Base-by-base conservation (phyloP, 2,888 invertebrate genomes). In the Mesoligia furuncula region DNA sequence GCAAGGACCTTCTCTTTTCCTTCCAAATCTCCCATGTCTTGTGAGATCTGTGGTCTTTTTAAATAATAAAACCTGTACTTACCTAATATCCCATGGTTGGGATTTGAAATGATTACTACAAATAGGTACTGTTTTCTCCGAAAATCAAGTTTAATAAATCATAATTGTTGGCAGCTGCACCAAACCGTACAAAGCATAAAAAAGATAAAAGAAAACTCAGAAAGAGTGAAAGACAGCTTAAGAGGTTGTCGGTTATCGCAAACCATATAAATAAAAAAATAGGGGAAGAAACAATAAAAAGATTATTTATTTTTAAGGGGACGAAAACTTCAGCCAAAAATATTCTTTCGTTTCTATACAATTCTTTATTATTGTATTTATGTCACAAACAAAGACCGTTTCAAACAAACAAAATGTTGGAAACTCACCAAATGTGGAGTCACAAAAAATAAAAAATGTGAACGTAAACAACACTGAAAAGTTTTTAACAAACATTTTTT, bases 361-460 rank as follows among this genome's bases (percentile, higher is more conserved):
- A 6, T 31, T 61, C 0, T 45, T 66, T 5, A 20, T 5, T 54
- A 24, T 15, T 1, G 2, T 1, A 24, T 4, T 61, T 54, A 36
- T 15, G 61, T 73, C 51, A 45, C 20, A 72, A 79, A 71, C n/a
- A 48, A 27, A 62, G 3, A 27, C 17, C 0, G 17, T 42, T 59
- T 54, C 11, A 71, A 77, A 73, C 64, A 65, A 80, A 77, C 24
- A 66, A 75, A 81, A 73, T 64, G 1, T 71, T 80, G 71, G 51
- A 79, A 73, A 79, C 85, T 90, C 74, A 89, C 90, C 89, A 88
- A 88, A 87, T 39, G 72, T 17, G 3, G 81, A 48, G 24, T 90
- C 84, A 71, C 81, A 78, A 78, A 82, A 81, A 65, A 80, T 54
- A 0, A 85, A 74, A 73, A 85, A 65, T n/a, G 79, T 57, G 11